These are phyloP conservation scores for Pagetopsis macropterus DNA, from an alignment of 2,797 vertebrate genomes.

Conservation along the genomic window DNA sequence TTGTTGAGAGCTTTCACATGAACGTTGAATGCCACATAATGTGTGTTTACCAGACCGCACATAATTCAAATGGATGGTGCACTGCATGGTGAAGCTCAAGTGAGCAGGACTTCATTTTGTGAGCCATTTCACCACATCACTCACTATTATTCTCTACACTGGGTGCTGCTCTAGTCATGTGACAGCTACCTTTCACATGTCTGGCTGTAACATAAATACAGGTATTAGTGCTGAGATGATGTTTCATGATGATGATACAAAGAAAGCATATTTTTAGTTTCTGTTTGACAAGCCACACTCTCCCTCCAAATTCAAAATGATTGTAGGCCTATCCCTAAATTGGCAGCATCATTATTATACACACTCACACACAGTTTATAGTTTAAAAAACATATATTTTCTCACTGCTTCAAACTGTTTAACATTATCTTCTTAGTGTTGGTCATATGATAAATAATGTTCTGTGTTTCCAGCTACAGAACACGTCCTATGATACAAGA, in stretches of 20 bases:
- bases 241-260: conserved; percentile 24
- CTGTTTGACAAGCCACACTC: neutral
- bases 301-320: neutral
- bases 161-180: conserved; percentile 48
- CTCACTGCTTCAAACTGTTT: neutral
- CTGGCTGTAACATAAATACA: conserved; percentile 44
- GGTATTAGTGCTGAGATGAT: conserved; percentile 41
- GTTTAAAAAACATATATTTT: neutral
- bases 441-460: conserved; percentile 4
- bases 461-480: conserved; percentile 10
- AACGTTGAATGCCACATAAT: conserved; percentile 52
- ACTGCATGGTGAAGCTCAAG: conserved; percentile 58
- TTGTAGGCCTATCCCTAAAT: neutral
- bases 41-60: conserved; percentile 70
- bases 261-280: neutral
- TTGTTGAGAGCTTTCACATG: conserved; percentile 42
- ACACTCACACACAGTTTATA: neutral
- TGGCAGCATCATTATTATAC: conserved; percentile 18
- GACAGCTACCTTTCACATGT: conserved; percentile 55
- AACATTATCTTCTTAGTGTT: conserved; percentile 5
- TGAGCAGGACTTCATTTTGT: conserved; percentile 77
- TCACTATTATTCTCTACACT: conserved; percentile 74
- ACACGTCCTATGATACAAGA: conserved; percentile 41
- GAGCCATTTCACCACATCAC: conserved; percentile 79
- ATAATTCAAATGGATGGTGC: conserved; percentile 78